These are phyloP conservation scores for Eclectus roratus DNA, from an alignment of 2,113 vertebrate species.

Conservation along the genomic window DNA sequence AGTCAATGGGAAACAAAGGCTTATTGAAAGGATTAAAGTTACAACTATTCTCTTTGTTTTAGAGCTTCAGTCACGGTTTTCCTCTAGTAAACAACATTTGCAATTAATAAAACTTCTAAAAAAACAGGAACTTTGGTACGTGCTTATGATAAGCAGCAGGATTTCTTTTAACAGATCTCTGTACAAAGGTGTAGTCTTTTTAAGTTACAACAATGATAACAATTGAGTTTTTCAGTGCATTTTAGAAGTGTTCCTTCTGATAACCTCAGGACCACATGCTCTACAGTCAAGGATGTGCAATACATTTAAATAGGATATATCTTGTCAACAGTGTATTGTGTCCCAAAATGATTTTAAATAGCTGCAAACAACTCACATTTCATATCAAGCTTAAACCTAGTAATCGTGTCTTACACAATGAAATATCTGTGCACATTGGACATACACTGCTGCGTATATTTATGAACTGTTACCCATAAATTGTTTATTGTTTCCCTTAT, in stretches of 20 bases:
- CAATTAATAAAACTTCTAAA: conserved; percentile 76
- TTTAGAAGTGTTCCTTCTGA: conserved; percentile 60
- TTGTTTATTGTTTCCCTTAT: conserved; percentile 32
- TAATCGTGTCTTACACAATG: neutral
- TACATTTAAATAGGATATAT: conserved; percentile 13
- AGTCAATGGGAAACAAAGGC: conserved; percentile 88
- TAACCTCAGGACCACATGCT: conserved; percentile 33
- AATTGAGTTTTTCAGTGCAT: conserved; percentile 46
- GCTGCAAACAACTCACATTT: conserved; percentile 2
- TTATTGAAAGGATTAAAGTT: conserved; percentile 84
- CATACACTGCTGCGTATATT: neutral
- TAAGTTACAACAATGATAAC: conserved; percentile 58
- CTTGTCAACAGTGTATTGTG: conserved; percentile 35
- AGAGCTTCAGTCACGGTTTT: conserved; percentile 74
- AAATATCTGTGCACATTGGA: neutral
- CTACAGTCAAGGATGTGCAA: conserved; percentile 2
- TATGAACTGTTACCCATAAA: conserved; percentile 32
- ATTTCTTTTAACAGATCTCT: conserved; percentile 68
- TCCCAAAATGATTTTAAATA: conserved; percentile 28
- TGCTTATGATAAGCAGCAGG: conserved; percentile 77
- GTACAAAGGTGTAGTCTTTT: conserved; percentile 67
- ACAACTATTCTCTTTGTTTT: conserved; percentile 77
- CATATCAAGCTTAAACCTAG: neutral
- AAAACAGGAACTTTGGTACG: conserved; percentile 80
- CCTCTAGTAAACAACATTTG: conserved; percentile 78